These are phyloP conservation scores for Excalfactoria chinensis DNA, from an alignment of 2,113 vertebrate species.

Conservation along the genomic window DNA sequence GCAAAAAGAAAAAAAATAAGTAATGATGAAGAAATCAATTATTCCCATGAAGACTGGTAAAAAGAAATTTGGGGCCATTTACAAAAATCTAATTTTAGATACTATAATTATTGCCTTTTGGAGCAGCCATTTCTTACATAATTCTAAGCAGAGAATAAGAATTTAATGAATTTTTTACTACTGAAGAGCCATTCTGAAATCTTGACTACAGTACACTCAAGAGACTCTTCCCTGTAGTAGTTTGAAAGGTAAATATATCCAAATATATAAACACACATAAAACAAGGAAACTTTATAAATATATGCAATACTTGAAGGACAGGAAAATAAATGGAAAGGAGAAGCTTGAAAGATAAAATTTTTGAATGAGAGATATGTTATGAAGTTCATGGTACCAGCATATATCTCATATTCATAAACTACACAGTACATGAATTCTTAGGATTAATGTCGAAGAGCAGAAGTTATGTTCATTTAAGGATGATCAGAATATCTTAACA, in stretches of 20 bases:
- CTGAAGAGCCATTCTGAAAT: background rate
- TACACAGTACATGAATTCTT: background rate
- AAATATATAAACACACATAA: background rate
- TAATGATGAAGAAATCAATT: background rate
- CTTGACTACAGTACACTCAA: background rate
- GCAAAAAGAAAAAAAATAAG: background rate
- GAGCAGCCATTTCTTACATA: background rate
- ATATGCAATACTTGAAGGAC: background rate
- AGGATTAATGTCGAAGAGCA: background rate
- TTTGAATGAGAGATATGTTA: background rate
- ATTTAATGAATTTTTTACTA: background rate
- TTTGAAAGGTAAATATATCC: background rate
- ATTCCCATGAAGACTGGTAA: background rate
- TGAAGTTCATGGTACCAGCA: background rate
- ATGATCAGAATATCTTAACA: background rate
- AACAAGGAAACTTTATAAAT: background rate
- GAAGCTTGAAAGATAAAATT: background rate
- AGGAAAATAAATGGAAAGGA: background rate
- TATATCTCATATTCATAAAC: background rate
- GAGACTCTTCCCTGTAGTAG: background rate
- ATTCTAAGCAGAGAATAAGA: background rate
- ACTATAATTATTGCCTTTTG: background rate
- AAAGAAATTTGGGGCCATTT: background rate
- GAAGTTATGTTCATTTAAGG: background rate
- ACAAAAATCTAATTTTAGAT: constrained; percentile 23